Evolutionary conservation across 2,888 invertebrate genomes (phyloP).

Genomic region (Loripinus fragilis): DNA sequence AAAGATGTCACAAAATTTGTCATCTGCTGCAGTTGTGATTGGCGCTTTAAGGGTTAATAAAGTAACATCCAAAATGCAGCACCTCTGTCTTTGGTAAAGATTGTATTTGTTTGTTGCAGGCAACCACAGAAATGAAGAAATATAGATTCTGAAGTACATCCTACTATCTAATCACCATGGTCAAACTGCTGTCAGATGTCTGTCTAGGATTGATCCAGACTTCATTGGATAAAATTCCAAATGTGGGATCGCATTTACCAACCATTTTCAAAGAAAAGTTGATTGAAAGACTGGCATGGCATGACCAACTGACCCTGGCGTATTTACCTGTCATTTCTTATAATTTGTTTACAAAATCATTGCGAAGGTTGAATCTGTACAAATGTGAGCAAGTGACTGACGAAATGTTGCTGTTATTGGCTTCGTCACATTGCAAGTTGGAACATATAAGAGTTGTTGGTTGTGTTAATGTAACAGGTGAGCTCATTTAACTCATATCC

Average conservation of each 20-base stretch:
- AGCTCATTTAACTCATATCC: too few species aligned
- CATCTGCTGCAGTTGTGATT: too few species aligned
- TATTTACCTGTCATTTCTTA: conserved; percentile 70
- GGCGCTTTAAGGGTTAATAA: too few species aligned
- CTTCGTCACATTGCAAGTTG: conserved; percentile 67
- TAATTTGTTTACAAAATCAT: conserved; percentile 66
- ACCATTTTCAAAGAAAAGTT: conserved; percentile 77
- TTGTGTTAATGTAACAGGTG: conserved; percentile 76
- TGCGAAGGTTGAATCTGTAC: conserved; percentile 71
- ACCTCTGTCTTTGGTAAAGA: too few species aligned
- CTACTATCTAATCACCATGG: conserved; percentile 70
- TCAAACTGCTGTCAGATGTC: conserved; percentile 74
- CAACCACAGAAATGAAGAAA: too few species aligned
- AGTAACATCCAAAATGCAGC: too few species aligned
- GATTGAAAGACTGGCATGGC: conserved; percentile 73
- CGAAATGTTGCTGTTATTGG: conserved; percentile 65
- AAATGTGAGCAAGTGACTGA: conserved; percentile 77
- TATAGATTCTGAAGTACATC: too few species aligned
- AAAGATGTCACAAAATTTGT: too few species aligned
- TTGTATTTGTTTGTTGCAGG: too few species aligned
- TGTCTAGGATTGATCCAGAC: conserved; percentile 72
- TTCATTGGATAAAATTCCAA: conserved; percentile 68
- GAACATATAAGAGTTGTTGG: conserved; percentile 68
- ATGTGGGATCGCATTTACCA: conserved; percentile 69
- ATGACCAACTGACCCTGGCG: conserved; percentile 69